Conservation (phyloP, 1,140 invertebrate genomes). For the Eurosta solidaginis region DNA sequence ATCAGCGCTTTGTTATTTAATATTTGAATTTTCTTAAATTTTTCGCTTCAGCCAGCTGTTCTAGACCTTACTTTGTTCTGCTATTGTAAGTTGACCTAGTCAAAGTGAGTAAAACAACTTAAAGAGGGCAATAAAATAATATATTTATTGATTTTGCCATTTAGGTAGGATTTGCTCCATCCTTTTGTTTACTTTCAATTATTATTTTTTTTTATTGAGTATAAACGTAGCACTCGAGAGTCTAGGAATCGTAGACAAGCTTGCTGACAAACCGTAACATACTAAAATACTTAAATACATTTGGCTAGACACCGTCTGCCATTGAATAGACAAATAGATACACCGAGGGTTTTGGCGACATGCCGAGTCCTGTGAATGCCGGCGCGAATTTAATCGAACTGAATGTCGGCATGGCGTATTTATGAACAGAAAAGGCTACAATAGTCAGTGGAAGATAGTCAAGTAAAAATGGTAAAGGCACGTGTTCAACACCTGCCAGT, state of each 20-base stretch:
- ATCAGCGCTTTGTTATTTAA: neutral
- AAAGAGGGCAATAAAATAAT: neutral
- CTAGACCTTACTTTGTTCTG: neutral
- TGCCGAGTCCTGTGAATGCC: constrained; percentile 2
- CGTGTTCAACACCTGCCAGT: neutral
- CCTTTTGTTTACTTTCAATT: neutral
- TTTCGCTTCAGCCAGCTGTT: neutral
- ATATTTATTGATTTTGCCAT: constrained; percentile 24
- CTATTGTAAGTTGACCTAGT: neutral
- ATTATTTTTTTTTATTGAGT: neutral
- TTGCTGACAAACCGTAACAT: constrained; percentile 9
- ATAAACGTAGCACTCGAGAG: neutral
- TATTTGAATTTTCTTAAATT: neutral
- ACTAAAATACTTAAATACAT: neutral
- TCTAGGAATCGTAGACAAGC: neutral
- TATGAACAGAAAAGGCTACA: neutral
- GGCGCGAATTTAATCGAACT: constrained; percentile 18
- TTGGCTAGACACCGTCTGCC: constrained; percentile 18
- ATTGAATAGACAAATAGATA: constrained; percentile 22
- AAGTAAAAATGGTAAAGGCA: neutral
- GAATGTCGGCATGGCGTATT: neutral
- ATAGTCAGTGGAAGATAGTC: neutral
- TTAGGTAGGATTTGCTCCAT: neutral
- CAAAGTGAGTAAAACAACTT: neutral
- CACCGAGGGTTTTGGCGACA: constrained; percentile 7